phyloP scores from a whole-genome alignment of 1,140 invertebrate species.

The Ostrea denselamellosa region DNA sequence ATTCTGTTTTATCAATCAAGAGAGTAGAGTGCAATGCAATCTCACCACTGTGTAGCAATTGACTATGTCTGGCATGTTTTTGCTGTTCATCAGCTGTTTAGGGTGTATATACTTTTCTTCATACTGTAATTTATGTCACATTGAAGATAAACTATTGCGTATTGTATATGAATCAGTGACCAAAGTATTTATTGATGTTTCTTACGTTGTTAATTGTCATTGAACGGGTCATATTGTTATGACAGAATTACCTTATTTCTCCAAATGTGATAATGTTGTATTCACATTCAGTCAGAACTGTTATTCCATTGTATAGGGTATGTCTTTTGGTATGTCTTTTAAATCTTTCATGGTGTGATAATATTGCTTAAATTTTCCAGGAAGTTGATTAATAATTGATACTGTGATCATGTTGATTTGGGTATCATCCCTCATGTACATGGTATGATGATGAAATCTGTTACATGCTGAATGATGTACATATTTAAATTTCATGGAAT shows the following conservation, averaged over 20 bases:
- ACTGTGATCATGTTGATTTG: too few species aligned
- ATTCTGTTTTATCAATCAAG: slow-evolving; percentile 99
- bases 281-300: neutral
- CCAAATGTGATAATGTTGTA: neutral
- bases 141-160: neutral
- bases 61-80: neutral
- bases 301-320: neutral
- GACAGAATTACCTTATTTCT: neutral
- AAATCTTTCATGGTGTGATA: too few species aligned
- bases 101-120: neutral
- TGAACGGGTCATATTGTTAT: slow-evolving; percentile 16
- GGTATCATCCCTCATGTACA: too few species aligned
- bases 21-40: slow-evolving; percentile 80
- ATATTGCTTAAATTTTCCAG: too few species aligned
- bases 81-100: neutral
- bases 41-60: neutral
- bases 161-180: neutral
- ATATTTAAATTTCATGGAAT: too few species aligned
- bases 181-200: neutral
- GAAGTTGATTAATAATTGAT: too few species aligned
- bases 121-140: neutral
- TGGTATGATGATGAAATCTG: too few species aligned
- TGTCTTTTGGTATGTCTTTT: neutral
- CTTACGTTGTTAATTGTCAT: neutral
- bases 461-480: too few species aligned